Conservation (phyloP, 2,797 vertebrate species). For the Sarcoramphus papa region DNA sequence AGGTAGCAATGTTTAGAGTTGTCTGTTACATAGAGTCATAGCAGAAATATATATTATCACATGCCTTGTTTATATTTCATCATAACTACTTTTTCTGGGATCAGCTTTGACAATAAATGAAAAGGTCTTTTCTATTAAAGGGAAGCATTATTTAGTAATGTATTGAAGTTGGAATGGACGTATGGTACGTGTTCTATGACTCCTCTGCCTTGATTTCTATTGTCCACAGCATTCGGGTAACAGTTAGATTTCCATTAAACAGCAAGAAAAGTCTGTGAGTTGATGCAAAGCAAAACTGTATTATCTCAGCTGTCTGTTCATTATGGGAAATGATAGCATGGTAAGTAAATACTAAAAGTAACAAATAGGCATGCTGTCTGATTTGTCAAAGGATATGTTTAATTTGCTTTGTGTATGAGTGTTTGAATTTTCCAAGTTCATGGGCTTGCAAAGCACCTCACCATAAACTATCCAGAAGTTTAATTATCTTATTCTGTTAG, state of each 20-base stretch:
- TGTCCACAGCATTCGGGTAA: background rate
- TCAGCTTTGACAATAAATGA: background rate
- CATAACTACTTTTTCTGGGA: background rate
- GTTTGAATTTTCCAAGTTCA: conserved; percentile 28
- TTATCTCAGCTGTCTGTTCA: background rate
- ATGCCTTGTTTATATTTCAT: background rate
- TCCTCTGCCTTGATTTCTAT: background rate
- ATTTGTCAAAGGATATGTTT: background rate
- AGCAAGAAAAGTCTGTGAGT: background rate
- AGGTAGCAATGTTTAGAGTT: background rate
- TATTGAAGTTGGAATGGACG: background rate
- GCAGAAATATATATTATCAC: background rate
- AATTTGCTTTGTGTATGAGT: background rate
- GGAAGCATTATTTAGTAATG: background rate
- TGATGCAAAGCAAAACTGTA: background rate
- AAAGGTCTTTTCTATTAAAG: background rate
- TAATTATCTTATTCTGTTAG: conserved; percentile 36
- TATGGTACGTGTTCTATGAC: background rate
- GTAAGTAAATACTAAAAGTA: background rate
- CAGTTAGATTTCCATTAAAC: background rate
- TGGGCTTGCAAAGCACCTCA: background rate
- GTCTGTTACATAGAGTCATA: background rate
- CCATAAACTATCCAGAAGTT: conserved; percentile 9
- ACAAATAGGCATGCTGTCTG: background rate
- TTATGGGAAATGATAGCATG: background rate